These are phyloP conservation scores for Drosophila vallismaia DNA, from an alignment of 2,888 invertebrate species.

Conservation along the genomic window DNA sequence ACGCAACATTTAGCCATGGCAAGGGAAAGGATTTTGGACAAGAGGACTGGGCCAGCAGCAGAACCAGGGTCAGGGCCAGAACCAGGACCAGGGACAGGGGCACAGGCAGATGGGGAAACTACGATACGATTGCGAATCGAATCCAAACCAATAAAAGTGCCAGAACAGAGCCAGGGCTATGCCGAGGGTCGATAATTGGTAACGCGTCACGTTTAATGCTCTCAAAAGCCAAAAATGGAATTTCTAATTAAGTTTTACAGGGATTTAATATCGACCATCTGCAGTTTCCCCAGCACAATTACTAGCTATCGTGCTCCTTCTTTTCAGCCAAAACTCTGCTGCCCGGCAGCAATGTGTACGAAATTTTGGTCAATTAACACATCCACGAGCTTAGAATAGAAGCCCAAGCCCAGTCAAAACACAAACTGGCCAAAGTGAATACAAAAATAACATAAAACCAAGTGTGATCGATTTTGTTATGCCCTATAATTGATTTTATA, in stretches of 20 bases:
- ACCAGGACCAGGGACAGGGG: constrained; percentile 22
- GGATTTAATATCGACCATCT: constrained; percentile 77
- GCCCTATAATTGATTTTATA: neutral
- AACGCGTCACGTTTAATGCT: constrained; percentile 79
- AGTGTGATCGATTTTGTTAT: neutral
- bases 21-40: constrained; percentile 1
- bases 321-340: constrained; percentile 26
- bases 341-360: constrained; percentile 63
- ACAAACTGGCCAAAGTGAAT: constrained; percentile 19
- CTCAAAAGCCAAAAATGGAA: constrained; percentile 82
- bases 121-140: constrained; percentile 20
- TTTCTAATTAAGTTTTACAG: constrained; percentile 82
- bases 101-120: constrained; percentile 47
- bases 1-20: constrained; percentile 36
- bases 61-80: neutral
- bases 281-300: constrained; percentile 46
- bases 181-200: constrained; percentile 79
- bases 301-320: constrained; percentile 14
- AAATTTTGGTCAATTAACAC: constrained; percentile 82
- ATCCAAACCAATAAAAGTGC: neutral
- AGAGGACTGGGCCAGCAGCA: constrained; percentile 1
- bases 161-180: constrained; percentile 1
- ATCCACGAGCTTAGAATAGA: constrained; percentile 74
- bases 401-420: constrained; percentile 23
- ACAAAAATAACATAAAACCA: constrained; percentile 9